phyloP scores from a whole-genome alignment of 2,888 invertebrate genomes.

The Sceliomorpha sp. region DNA sequence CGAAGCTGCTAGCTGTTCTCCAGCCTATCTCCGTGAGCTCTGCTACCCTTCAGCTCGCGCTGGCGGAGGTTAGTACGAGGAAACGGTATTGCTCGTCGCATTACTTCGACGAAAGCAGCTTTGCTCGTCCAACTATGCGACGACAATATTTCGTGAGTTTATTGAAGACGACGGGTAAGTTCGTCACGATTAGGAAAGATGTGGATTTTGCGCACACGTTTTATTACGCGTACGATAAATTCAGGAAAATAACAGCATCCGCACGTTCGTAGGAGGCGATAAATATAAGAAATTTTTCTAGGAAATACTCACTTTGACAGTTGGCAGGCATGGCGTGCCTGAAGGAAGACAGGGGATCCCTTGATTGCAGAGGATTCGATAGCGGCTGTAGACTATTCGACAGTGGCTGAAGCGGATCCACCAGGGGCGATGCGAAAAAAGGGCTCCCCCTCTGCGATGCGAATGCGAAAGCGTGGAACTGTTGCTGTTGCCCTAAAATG shows the following conservation, averaged over 20 bases:
- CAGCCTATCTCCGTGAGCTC: constrained; percentile 64
- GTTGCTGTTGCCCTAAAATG: constrained; percentile 97
- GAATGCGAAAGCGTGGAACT: constrained; percentile 91
- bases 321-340: constrained; percentile 94
- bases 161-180: constrained; percentile 50
- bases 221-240: too few species aligned
- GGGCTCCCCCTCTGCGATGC: constrained; percentile 84
- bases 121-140: constrained; percentile 53
- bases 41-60: constrained; percentile 57
- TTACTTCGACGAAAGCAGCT: constrained; percentile 48
- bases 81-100: constrained; percentile 45
- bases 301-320: constrained; percentile 91
- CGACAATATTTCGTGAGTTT: constrained; percentile 54
- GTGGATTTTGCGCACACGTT: constrained; percentile 1
- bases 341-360: constrained; percentile 91
- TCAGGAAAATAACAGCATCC: too few species aligned
- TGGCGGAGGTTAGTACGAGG: constrained; percentile 39
- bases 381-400: constrained; percentile 77
- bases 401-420: constrained; percentile 76
- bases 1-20: constrained; percentile 65
- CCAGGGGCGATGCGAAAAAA: constrained; percentile 77
- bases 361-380: constrained; percentile 84
- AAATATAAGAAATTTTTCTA: constrained; percentile 3
- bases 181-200: constrained; percentile 34
- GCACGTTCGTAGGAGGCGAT: too few species aligned